phyloP scores from a whole-genome alignment of 1,140 invertebrate genomes.

The Melitaea cinxia region DNA sequence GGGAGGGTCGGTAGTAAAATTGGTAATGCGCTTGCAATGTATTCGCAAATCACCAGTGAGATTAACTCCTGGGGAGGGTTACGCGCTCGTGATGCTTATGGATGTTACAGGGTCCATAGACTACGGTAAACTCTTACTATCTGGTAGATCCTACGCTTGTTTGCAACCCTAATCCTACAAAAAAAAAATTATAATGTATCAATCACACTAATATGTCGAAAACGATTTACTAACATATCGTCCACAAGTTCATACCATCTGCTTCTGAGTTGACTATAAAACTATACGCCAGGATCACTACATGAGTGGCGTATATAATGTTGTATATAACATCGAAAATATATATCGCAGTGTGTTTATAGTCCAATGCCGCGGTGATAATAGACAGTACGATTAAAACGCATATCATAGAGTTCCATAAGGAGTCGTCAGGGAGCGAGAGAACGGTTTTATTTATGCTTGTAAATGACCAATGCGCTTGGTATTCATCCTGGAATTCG shows the following conservation, averaged over 20 bases:
- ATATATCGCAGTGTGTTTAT: conserved; percentile 7
- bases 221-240: conserved; percentile 33
- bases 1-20: too few species aligned
- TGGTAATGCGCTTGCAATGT: too few species aligned
- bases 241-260: conserved; percentile 33
- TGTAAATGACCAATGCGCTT: conserved; percentile 39
- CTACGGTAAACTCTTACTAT: too few species aligned
- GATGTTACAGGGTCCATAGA: too few species aligned
- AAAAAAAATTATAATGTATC: too few species aligned
- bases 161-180: too few species aligned
- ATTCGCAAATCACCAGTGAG: too few species aligned
- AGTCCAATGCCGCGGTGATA: conserved; percentile 33
- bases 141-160: too few species aligned
- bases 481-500: conserved; percentile 44
- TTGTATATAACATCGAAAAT: conserved; percentile 47
- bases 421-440: conserved; percentile 46
- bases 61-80: too few species aligned
- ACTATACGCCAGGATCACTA: conserved; percentile 41
- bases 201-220: too few species aligned
- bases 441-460: conserved; percentile 39
- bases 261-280: conserved; percentile 30
- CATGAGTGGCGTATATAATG: conserved; percentile 47
- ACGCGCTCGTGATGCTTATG: too few species aligned
- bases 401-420: conserved; percentile 59
- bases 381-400: conserved; percentile 37